These are phyloP conservation scores for Tympanoctomys barrerae DNA, from an alignment of 2,797 vertebrate species.

Conservation along the genomic window DNA sequence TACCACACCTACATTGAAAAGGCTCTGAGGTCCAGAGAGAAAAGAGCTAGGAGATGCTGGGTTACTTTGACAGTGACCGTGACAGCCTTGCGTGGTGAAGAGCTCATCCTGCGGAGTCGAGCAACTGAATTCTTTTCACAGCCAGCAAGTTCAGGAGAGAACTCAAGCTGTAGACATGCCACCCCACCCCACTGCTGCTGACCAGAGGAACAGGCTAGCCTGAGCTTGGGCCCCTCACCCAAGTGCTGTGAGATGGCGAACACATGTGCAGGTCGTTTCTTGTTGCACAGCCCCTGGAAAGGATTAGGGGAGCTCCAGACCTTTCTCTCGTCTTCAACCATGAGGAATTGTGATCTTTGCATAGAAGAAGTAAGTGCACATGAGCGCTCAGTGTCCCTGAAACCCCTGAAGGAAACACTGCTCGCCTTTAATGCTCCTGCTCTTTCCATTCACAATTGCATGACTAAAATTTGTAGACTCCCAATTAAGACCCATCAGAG, in stretches of 20 bases:
- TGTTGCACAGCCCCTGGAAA: neutral
- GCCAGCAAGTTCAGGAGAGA: neutral
- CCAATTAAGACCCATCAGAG: neutral
- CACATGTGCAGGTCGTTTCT: neutral
- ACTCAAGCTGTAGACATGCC: neutral
- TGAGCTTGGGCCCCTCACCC: neutral
- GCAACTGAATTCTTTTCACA: neutral
- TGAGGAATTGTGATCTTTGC: neutral
- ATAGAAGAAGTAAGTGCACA: neutral
- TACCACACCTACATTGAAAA: neutral
- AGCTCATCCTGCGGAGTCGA: neutral
- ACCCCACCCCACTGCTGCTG: neutral
- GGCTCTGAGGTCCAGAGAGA: neutral
- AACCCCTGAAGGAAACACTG: neutral
- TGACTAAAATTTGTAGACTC: neutral
- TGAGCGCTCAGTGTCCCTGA: neutral
- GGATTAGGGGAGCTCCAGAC: neutral
- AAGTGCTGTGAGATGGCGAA: neutral
- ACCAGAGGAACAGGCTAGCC: neutral
- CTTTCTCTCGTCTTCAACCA: neutral
- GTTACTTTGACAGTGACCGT: neutral
- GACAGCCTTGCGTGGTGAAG: neutral
- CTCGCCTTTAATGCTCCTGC: neutral
- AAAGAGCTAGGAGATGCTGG: neutral
- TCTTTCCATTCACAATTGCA: neutral